Evolutionary conservation across 37 sponge, comb jelly and placozoan genomes (phyloP), one percentile per base, ranked within the genome.

Genomic region (Mnemiopsis leidyi): DNA sequence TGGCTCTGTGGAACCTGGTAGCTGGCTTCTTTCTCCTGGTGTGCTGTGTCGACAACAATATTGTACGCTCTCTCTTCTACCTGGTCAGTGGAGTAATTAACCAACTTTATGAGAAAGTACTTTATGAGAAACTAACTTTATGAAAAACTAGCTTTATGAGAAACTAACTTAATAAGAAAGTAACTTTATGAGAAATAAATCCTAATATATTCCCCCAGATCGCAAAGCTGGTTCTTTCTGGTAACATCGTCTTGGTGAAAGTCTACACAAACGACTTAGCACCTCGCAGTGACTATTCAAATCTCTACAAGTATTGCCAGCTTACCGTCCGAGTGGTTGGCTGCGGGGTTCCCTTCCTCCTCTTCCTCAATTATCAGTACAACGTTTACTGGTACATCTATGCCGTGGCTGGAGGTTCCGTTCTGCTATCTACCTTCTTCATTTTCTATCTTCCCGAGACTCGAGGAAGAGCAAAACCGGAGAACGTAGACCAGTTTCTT

Each of bases 291-390:
- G 30, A 71, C 75, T n/a, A 28, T 25, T 71, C 75, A 7, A 18
- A 5, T 2, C 75, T 71, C n/a, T 71, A 71, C 75, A 18, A 3
- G 21, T 71, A 71, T 18, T 71, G 75, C 20, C n/a, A 71, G 26
- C 25, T 71, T 7, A 28, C n/a, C n/a, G 20, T 2, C 75, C 7
- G 75, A 28, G 5, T 71, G 5, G 75, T 71, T 5, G 75, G 75
- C n/a, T 29, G 26, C 30, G 75, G 75, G 3, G 75, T 71, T 29
- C 75, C 75, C 30, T 71, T 71, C 75, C 75, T 71, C 75, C 75
- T 71, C 75, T 71, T 13, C 30, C 75, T 71, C 30, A 71, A 71
- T 25, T 48, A 48, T 48, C 61, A 48, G 61, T 71, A n/a, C 25
- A 5, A 3, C 5, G 3, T 5, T 25, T 71, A 71, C 75, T n/a